Evolutionary conservation across 2,113 vertebrate species (phyloP), one percentile per base, ranked within the genome.

Genomic region (Genyomyrus donnyi): DNA sequence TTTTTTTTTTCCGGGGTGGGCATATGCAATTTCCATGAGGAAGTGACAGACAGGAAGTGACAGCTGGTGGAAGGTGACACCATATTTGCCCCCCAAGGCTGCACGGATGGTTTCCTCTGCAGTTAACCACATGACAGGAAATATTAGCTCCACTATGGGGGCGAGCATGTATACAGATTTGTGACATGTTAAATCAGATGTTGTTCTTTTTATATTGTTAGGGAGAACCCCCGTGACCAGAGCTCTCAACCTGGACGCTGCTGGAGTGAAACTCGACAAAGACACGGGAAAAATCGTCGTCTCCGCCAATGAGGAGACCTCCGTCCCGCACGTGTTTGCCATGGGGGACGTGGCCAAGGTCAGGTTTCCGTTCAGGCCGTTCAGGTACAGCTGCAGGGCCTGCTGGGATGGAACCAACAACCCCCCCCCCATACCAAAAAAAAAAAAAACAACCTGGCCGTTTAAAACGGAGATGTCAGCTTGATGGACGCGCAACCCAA

Each of bases 331-430:
- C 92, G 95, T 99, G 92, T 99, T 96, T 24, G 98, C 98, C 89
- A 92, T 99, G 0, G 98, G 98, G 87, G 98, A 99, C 89, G 96
- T 98, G 62, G 92, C 96, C 0, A 97, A 98, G 97, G 98, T 98
- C 92, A 46, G 85, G 27, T 52, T 53, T 52, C 83, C 74, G 1
- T 80, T 80, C 15, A 19, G 35, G 45, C 19, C 39, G 39, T 42
- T 50, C 74, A 39, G 74, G 74, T 80, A 39, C 74, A 35, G 42
- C 74, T 80, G 35, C 35, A 21, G 35, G 2, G 8, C 24, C 3
- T 70, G 27, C n/a, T 27, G 84, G n/a, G 45, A 31, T 50, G 11
- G 45, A 50, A 31, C 48, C 13, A 11, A 46, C 48, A 50, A 15
- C 3, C 53, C 17, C 53, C 17, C 52, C 52, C 21, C 58, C 39